Evolutionary conservation across 2,113 vertebrate genomes (phyloP).

Genomic region (Alouatta palliata): DNA sequence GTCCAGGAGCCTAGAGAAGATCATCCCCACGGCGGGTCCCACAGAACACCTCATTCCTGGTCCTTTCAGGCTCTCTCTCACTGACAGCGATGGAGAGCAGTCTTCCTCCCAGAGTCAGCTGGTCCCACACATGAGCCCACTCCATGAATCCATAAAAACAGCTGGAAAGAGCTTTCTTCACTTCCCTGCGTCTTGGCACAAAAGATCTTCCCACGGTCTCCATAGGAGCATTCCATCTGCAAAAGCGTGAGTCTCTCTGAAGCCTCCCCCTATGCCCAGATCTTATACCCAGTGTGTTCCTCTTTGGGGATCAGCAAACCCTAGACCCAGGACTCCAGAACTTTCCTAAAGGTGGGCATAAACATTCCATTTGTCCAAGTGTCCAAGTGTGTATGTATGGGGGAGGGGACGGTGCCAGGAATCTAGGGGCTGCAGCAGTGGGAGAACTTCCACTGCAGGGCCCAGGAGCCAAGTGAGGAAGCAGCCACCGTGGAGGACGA

Average conservation of each 20-base stretch:
- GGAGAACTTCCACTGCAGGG: neutral
- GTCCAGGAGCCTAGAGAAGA: neutral
- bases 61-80: neutral
- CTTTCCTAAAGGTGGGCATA: neutral
- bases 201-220: neutral
- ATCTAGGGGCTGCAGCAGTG: neutral
- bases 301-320: neutral
- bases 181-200: neutral
- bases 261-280: neutral
- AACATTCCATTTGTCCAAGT: neutral
- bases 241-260: neutral
- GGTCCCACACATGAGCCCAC: neutral
- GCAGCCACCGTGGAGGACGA: neutral
- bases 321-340: neutral
- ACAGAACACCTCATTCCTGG: neutral
- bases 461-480: neutral
- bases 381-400: neutral
- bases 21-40: rapidly evolving
- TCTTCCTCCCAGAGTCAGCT: neutral
- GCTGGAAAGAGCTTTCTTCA: neutral
- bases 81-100: neutral
- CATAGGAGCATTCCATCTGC: rapidly evolving
- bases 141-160: neutral
- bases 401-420: neutral
- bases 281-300: neutral